Evolutionary conservation across 2,797 vertebrate species (phyloP).

Genomic region (Phrynocephalus vlangalii): DNA sequence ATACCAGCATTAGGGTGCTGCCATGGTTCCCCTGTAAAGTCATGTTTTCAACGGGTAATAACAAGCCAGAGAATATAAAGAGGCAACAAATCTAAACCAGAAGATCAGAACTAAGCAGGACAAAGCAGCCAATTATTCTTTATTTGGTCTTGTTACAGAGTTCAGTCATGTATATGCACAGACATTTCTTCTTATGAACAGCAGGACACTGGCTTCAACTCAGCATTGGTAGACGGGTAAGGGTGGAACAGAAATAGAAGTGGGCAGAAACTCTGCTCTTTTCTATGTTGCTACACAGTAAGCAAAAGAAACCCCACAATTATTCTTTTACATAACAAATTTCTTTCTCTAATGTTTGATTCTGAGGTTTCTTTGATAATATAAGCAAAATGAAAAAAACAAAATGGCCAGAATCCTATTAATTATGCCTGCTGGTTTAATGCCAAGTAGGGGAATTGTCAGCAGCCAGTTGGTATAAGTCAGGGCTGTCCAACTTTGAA

Average conservation of each 20-base stretch:
- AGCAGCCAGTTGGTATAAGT: no score
- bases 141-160: background rate
- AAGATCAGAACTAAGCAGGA: fast-evolving
- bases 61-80: background rate
- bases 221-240: background rate
- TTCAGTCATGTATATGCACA: background rate
- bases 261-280: no score
- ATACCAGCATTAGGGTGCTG: background rate
- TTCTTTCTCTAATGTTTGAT: no score
- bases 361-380: background rate
- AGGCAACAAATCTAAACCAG: background rate
- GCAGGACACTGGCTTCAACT: background rate
- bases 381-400: background rate
- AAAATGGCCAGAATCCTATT: background rate
- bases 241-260: no score
- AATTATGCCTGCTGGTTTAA: no score
- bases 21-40: constrained; percentile 21
- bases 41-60: constrained; percentile 11
- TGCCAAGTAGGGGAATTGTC: no score
- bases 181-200: background rate
- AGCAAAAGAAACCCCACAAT: no score
- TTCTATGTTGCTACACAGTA: background rate
- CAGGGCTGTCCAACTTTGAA: no score
- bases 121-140: background rate
- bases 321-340: no score